A percentile compares a stretch with the other conserved stretches of the same genome.
Conservation (phyloP, 2,888 invertebrate genomes). For the Noctuana brunneofusca region DNA sequence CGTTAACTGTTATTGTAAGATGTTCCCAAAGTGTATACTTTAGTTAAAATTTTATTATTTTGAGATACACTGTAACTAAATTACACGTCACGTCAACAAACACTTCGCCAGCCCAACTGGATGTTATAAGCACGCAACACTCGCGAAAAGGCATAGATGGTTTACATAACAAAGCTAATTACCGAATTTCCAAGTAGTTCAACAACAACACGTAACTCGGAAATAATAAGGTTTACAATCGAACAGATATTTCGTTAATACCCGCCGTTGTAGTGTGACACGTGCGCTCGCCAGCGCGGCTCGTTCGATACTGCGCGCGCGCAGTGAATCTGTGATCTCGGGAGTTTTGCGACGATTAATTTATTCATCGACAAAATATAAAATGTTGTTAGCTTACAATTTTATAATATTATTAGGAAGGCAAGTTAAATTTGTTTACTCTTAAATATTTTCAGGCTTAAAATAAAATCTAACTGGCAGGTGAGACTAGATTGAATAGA, state of each 20-base stretch:
- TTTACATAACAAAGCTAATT: slow-evolving; percentile 35
- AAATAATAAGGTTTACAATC: slow-evolving; percentile 61
- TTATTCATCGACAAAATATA: slow-evolving; percentile 30
- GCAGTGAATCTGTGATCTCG: slow-evolving; percentile 31
- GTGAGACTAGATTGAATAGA: too few relatives aligned
- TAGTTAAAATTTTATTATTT: slow-evolving; percentile 10
- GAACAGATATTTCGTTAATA: slow-evolving; percentile 58
- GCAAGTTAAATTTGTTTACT: too few relatives aligned
- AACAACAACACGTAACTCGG: slow-evolving; percentile 46
- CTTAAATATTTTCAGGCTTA: not conserved
- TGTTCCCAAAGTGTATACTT: too few relatives aligned
- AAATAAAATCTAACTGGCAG: too few relatives aligned
- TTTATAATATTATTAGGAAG: not conserved
- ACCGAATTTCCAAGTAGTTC: slow-evolving; percentile 38
- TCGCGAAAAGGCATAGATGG: slow-evolving; percentile 19
- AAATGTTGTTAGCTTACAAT: not conserved
- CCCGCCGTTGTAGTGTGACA: slow-evolving; percentile 32
- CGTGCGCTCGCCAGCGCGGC: slow-evolving; percentile 54
- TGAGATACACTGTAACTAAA: slow-evolving; percentile 21
- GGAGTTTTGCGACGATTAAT: slow-evolving; percentile 11
- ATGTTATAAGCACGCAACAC: slow-evolving; percentile 10
- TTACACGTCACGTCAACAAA: slow-evolving; percentile 22
- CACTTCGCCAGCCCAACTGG: slow-evolving; percentile 4
- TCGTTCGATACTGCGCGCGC: slow-evolving; percentile 54
- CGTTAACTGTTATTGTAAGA: too few relatives aligned